Percentiles rank a stretch among this genome's conserved stretches.
Evolutionary conservation across 2,113 vertebrate genomes (phyloP).

Genomic region (Mugil cephalus): DNA sequence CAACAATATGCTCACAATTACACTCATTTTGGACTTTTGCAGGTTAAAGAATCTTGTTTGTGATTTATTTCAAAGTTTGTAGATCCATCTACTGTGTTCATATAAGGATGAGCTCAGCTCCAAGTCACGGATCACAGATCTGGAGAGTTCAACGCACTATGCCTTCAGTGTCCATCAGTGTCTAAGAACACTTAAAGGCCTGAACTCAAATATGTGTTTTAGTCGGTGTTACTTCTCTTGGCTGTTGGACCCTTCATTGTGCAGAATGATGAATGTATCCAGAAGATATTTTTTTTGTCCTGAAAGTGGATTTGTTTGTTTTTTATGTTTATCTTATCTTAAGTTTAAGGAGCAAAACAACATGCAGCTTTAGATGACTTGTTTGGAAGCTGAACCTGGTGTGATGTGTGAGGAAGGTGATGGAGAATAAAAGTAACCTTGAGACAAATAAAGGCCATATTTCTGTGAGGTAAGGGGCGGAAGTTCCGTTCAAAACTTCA

Average conservation of each 20-base stretch:
- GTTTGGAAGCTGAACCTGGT: constrained; percentile 4
- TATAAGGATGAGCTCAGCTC: neutral
- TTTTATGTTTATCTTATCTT: too few relatives aligned
- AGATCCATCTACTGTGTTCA: neutral
- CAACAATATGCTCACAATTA: too few relatives aligned
- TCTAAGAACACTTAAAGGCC: constrained; percentile 1
- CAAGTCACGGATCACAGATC: constrained; percentile 8
- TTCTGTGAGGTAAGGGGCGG: too few relatives aligned
- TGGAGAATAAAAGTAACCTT: too few relatives aligned
- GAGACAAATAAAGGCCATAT: too few relatives aligned
- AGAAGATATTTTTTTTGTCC: too few relatives aligned
- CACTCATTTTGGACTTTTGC: too few relatives aligned
- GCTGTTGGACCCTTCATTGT: neutral
- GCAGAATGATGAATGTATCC: neutral
- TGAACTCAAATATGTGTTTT: neutral
- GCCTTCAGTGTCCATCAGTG: too few relatives aligned
- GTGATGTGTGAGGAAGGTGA: neutral
- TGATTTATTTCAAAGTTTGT: neutral
- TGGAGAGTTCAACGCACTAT: constrained; percentile 19
- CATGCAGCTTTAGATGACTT: neutral
- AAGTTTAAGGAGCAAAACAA: neutral
- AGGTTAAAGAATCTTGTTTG: neutral
- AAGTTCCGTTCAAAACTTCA: too few relatives aligned
- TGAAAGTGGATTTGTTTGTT: too few relatives aligned
- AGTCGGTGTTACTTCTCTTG: neutral